Evolutionary conservation across 2,888 invertebrate genomes (phyloP).

Genomic region (Agapostemon virescens): DNA sequence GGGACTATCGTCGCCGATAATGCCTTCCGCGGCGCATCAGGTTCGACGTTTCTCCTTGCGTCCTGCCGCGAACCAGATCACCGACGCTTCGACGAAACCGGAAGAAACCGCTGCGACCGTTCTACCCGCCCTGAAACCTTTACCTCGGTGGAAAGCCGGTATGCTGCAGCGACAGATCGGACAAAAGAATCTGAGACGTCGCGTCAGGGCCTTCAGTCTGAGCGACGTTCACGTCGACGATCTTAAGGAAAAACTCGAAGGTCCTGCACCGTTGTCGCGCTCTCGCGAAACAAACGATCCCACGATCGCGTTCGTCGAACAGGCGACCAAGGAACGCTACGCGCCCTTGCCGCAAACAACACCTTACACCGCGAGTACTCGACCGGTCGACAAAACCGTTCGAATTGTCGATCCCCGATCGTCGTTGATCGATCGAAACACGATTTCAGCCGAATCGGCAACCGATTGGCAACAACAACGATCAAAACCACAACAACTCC

Average conservation of each 20-base stretch:
- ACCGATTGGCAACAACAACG: neutral
- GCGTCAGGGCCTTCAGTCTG: slow-evolving; percentile 76
- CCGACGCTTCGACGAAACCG: slow-evolving; percentile 13
- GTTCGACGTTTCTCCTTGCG: slow-evolving; percentile 73
- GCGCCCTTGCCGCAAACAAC: neutral
- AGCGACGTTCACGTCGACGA: slow-evolving; percentile 75
- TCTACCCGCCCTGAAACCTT: slow-evolving; percentile 46
- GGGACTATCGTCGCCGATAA: slow-evolving; percentile 73
- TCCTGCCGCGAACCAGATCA: slow-evolving; percentile 67
- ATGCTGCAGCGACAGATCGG: slow-evolving; percentile 77
- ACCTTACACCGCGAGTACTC: neutral
- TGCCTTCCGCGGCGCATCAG: slow-evolving; percentile 44
- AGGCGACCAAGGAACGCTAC: neutral
- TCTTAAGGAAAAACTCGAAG: slow-evolving; percentile 24
- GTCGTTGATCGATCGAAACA: neutral
- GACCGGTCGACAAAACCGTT: slow-evolving; percentile 3
- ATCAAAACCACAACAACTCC: neutral
- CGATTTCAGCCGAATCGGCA: neutral
- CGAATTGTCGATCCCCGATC: neutral
- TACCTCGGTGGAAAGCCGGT: slow-evolving; percentile 78
- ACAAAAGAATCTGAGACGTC: slow-evolving; percentile 73
- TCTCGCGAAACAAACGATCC: neutral
- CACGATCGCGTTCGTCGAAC: neutral
- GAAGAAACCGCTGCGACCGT: neutral
- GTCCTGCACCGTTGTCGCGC: neutral